Evolutionary conservation across 2,797 vertebrate genomes (phyloP).

Genomic region (Tragopan temminckii): DNA sequence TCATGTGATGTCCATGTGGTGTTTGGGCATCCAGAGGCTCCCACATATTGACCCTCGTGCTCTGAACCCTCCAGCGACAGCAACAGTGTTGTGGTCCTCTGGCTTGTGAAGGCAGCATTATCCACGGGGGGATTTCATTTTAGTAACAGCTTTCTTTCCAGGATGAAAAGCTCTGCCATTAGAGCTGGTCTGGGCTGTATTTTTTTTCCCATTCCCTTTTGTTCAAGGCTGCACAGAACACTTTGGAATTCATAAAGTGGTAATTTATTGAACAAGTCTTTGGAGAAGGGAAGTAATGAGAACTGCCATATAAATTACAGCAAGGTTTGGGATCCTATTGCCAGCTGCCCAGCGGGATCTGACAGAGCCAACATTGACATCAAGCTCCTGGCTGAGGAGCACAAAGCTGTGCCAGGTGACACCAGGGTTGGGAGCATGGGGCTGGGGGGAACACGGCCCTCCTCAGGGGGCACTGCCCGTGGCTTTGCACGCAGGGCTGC

Average conservation of each 20-base stretch:
- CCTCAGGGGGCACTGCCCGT: rapidly evolving
- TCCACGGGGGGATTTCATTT: not conserved
- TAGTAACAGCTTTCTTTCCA: not conserved
- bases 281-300: conserved; percentile 76
- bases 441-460: rapidly evolving
- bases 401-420: not conserved
- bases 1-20: rapidly evolving
- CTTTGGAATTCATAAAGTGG: conserved; percentile 78
- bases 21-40: not conserved
- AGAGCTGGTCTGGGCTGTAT: not conserved
- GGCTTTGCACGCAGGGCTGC: not conserved
- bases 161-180: not conserved
- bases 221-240: conserved; percentile 42
- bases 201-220: not conserved
- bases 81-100: not conserved
- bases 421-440: not conserved
- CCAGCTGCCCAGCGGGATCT: not conserved
- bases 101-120: not conserved
- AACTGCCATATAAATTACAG: conserved; percentile 71
- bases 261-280: conserved; percentile 78
- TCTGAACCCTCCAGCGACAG: not conserved
- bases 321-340: conserved; percentile 9
- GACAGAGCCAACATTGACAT: rapidly evolving
- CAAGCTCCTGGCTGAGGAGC: not conserved
- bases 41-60: not conserved